Conservation (phyloP, 2,113 vertebrate species). For the Tragelaphus scriptus region DNA sequence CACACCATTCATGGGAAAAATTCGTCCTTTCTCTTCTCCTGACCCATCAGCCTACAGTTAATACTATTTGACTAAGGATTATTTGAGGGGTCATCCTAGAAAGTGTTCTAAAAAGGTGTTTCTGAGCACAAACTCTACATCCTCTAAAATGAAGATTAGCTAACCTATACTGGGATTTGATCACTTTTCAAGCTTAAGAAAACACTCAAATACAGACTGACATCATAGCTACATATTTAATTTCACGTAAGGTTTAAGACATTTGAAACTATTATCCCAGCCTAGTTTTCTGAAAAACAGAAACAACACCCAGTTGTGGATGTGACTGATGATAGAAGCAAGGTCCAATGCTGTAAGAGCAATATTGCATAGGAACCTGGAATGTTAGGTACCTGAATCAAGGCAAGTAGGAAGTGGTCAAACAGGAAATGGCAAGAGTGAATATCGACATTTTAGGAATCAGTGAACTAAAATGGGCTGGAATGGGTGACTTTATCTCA, state of each 20-base stretch:
- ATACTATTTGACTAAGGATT: not conserved
- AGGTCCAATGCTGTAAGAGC: not conserved
- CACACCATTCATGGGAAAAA: not conserved
- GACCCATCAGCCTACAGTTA: not conserved
- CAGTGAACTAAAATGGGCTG: not conserved
- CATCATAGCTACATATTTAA: not conserved
- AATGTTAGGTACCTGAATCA: not conserved
- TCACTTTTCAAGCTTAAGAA: slow-evolving; percentile 20
- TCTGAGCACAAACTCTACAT: not conserved
- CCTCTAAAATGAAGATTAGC: not conserved
- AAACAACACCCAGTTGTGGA: not conserved
- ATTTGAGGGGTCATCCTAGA: not conserved
- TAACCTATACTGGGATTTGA: not conserved
- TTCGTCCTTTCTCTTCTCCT: not conserved
- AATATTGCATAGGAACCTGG: not conserved
- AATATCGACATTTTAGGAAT: not conserved
- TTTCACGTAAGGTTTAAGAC: not conserved
- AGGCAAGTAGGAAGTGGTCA: not conserved
- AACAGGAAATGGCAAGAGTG: not conserved
- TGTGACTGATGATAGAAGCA: not conserved
- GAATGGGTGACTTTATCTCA: not conserved
- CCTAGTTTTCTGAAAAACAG: not conserved
- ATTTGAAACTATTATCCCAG: not conserved
- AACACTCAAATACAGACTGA: not conserved
- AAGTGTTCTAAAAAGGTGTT: not conserved